Evolutionary conservation across 2,888 invertebrate species (phyloP).

Genomic region (Hirtodrosophila duncani): DNA sequence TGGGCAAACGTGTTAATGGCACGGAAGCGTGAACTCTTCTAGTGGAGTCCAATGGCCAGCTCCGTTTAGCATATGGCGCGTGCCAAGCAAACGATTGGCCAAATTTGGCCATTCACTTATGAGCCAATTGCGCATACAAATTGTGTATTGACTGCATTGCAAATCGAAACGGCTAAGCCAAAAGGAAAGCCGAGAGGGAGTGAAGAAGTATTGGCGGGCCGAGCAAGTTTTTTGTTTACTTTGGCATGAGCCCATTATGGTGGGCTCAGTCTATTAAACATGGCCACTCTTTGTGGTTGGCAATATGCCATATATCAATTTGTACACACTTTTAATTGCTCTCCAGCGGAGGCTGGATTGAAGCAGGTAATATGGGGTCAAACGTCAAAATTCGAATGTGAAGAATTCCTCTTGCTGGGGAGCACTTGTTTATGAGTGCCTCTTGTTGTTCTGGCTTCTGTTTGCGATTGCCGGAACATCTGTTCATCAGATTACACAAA

Average conservation of each 20-base stretch:
- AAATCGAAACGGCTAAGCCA: slow-evolving; percentile 38
- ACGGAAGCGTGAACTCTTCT: slow-evolving; percentile 65
- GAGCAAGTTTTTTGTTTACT: slow-evolving; percentile 17
- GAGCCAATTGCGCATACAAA: slow-evolving; percentile 37
- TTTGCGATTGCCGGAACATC: slow-evolving; percentile 51
- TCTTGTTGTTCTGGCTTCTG: slow-evolving; percentile 26
- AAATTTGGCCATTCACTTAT: slow-evolving; percentile 53
- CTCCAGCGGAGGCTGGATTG: slow-evolving; percentile 17
- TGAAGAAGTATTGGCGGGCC: too few species aligned
- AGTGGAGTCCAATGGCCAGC: slow-evolving; percentile 21
- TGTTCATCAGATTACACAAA: slow-evolving; percentile 53
- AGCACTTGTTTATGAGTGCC: slow-evolving; percentile 49
- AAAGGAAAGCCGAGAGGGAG: too few species aligned
- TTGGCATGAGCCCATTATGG: slow-evolving; percentile 5
- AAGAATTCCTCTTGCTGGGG: slow-evolving; percentile 15
- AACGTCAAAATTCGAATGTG: slow-evolving; percentile 29
- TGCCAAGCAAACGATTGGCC: slow-evolving; percentile 64
- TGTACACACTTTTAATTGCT: slow-evolving; percentile 39
- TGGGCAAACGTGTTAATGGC: slow-evolving; percentile 64
- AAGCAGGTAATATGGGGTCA: slow-evolving; percentile 73
- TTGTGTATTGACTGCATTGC: slow-evolving; percentile 57
- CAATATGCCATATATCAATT: slow-evolving; percentile 48
- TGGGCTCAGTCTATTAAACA: slow-evolving; percentile 1
- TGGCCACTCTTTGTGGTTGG: slow-evolving; percentile 6
- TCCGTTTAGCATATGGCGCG: slow-evolving; percentile 68